Percentiles rank a stretch among this genome's conserved stretches.
Conservation (phyloP, 2,797 vertebrate genomes). For the Liparis tanakae region DNA sequence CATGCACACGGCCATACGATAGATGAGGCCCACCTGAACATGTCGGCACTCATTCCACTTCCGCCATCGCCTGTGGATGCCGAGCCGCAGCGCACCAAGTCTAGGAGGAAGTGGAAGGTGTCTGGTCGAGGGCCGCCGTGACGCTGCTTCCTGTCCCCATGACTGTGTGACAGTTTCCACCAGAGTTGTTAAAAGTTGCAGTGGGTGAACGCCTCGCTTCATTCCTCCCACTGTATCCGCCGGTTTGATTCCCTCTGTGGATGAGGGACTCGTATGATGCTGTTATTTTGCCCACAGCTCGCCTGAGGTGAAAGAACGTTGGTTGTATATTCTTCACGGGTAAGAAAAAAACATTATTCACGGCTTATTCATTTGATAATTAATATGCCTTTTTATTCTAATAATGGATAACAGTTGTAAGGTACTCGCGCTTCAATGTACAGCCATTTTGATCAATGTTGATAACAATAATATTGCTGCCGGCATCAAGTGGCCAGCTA, state of each 20-base stretch:
- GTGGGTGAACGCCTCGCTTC: conserved; percentile 43
- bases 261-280: conserved; percentile 83
- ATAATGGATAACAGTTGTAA: background rate
- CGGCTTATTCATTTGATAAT: background rate
- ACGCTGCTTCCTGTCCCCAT: conserved; percentile 89
- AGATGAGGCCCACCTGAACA: background rate
- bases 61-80: conserved; percentile 16
- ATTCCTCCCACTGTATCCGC: conserved; percentile 49
- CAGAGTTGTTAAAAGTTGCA: conserved; percentile 76
- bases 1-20: background rate
- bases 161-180: conserved; percentile 86
- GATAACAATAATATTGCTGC: background rate
- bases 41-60: background rate
- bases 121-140: conserved; percentile 79
- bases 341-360: conserved; percentile 71
- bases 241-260: conserved; percentile 58
- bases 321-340: conserved; percentile 86
- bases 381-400: background rate
- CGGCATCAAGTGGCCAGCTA: background rate
- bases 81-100: background rate
- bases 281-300: conserved; percentile 79
- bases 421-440: background rate
- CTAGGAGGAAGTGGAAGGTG: conserved; percentile 73
- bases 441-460: conserved; percentile 12
- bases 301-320: conserved; percentile 85